Conservation (phyloP, 2,888 invertebrate species). For the Nematopogon swammerdamellus region DNA sequence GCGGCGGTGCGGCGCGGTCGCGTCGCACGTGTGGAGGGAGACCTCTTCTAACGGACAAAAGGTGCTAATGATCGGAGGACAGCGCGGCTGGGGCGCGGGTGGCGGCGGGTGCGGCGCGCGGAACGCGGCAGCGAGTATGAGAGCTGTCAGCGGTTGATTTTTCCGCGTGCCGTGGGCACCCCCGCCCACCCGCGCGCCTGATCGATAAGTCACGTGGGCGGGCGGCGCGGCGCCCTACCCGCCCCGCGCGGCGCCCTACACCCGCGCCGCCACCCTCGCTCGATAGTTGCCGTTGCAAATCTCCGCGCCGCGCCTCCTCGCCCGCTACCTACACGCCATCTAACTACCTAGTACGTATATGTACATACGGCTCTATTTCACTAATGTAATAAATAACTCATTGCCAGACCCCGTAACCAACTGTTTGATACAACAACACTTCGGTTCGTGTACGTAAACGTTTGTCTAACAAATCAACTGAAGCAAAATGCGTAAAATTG, state of each 20-base stretch:
- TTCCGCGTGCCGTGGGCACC: conserved; percentile 50
- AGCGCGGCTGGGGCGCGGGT: conserved; percentile 11
- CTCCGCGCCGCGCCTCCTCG: conserved; percentile 32
- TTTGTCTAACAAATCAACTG: too few relatives aligned
- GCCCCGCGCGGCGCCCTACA: conserved; percentile 28
- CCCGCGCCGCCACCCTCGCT: conserved; percentile 15
- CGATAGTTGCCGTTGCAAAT: conserved; percentile 32
- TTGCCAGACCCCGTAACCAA: too few relatives aligned
- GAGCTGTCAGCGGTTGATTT: conserved; percentile 57
- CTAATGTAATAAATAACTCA: too few relatives aligned
- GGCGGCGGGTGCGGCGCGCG: too few relatives aligned
- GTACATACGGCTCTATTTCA: background rate
- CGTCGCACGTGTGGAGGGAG: too few relatives aligned
- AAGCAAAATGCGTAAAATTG: too few relatives aligned
- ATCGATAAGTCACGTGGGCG: conserved; percentile 54
- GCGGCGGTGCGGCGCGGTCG: too few relatives aligned
- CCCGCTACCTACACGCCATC: background rate
- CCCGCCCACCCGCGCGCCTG: too few relatives aligned
- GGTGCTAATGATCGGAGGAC: background rate
- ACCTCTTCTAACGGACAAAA: too few relatives aligned
- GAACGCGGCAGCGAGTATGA: conserved; percentile 43
- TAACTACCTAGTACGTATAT: conserved; percentile 1
- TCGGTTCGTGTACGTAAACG: too few relatives aligned
- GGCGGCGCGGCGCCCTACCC: conserved; percentile 6
- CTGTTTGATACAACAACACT: too few relatives aligned